These are phyloP conservation scores for Amia ocellicauda DNA, from an alignment of 2,113 vertebrate species.

Conservation along the genomic window DNA sequence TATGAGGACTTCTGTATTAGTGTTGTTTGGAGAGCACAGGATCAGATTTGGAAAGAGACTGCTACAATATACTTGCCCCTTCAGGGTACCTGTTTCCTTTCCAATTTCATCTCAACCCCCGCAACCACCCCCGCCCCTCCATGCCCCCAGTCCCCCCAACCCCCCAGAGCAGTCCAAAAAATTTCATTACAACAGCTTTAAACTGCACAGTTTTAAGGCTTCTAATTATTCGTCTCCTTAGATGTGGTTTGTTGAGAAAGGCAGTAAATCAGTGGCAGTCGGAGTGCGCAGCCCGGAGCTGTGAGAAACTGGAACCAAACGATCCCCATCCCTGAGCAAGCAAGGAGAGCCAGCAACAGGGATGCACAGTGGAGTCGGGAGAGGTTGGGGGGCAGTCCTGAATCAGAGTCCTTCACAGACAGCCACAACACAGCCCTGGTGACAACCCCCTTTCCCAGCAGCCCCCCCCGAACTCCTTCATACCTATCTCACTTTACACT, in stretches of 20 bases:
- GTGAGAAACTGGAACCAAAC: constrained; percentile 90
- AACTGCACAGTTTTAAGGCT: constrained; percentile 76
- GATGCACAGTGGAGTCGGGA: not conserved
- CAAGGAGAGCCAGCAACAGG: not conserved
- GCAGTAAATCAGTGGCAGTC: constrained; percentile 76
- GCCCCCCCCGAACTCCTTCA: no score
- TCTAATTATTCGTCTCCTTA: constrained; percentile 81
- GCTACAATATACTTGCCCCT: not conserved
- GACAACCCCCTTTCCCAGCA: no score
- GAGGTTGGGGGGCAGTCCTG: no score
- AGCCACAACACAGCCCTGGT: no score
- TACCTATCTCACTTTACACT: no score
- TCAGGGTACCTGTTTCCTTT: constrained; percentile 3
- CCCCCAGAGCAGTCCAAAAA: constrained; percentile 56
- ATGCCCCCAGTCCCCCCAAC: constrained; percentile 30
- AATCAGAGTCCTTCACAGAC: no score
- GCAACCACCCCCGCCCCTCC: constrained; percentile 25
- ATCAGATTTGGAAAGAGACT: constrained; percentile 34
- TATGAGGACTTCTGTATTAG: constrained; percentile 44
- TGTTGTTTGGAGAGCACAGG: constrained; percentile 33
- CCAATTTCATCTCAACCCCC: not conserved
- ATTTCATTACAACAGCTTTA: constrained; percentile 74
- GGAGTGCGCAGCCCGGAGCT: constrained; percentile 78
- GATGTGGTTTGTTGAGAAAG: constrained; percentile 78
- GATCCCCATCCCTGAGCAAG: constrained; percentile 47